Conservation (phyloP, 2,797 vertebrate genomes). For the Anomalospiza imberbis region DNA sequence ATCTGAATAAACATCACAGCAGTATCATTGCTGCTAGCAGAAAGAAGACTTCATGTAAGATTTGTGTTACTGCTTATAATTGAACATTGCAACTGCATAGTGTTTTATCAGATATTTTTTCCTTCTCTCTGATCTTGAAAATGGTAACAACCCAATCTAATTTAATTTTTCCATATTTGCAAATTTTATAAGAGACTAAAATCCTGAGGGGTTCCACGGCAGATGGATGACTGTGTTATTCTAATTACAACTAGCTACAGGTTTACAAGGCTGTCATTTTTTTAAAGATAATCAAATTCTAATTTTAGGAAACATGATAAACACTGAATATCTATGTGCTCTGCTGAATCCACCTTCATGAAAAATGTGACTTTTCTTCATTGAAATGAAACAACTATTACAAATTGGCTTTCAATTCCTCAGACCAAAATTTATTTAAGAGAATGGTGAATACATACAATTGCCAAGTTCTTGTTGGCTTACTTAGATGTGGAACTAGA, state of each 20-base stretch:
- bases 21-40: background rate
- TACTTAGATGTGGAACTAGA: background rate
- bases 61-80: slow-evolving; percentile 1
- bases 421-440: background rate
- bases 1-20: background rate
- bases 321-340: slow-evolving; percentile 19
- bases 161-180: slow-evolving; percentile 69
- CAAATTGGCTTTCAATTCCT: background rate
- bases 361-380: slow-evolving; percentile 24
- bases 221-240: slow-evolving; percentile 71
- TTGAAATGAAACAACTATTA: slow-evolving; percentile 36
- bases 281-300: slow-evolving; percentile 69
- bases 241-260: slow-evolving; percentile 70
- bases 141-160: slow-evolving; percentile 59
- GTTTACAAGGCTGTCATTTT: slow-evolving; percentile 67
- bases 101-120: slow-evolving; percentile 43
- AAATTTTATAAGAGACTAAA: slow-evolving; percentile 67
- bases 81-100: slow-evolving; percentile 19
- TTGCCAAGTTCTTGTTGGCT: background rate
- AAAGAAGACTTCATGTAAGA: slow-evolving; percentile 33
- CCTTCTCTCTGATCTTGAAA: slow-evolving; percentile 54
- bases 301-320: slow-evolving; percentile 66
- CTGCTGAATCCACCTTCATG: slow-evolving; percentile 32
- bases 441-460: background rate
- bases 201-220: slow-evolving; percentile 66